Conservation (phyloP, 2,113 vertebrate genomes). For the Microcebus murinus region DNA sequence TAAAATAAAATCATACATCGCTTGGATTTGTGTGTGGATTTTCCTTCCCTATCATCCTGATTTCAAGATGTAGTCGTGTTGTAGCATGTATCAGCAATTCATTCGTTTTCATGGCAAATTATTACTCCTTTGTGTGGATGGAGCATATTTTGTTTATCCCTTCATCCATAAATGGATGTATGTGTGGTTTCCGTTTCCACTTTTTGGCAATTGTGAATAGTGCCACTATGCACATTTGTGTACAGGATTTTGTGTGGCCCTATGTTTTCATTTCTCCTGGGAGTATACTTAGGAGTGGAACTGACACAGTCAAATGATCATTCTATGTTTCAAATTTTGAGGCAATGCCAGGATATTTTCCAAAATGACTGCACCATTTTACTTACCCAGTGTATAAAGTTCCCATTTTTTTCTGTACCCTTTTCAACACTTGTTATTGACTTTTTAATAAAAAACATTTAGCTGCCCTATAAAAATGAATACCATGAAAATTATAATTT, state of each 20-base stretch:
- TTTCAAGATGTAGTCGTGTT: background rate
- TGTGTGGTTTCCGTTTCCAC: background rate
- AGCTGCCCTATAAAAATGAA: background rate
- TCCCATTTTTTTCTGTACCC: background rate
- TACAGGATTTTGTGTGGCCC: background rate
- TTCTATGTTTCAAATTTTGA: background rate
- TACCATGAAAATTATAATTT: background rate
- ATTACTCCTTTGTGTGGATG: background rate
- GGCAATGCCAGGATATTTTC: background rate
- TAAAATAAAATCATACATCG: background rate
- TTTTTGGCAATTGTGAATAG: background rate
- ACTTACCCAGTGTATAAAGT: background rate
- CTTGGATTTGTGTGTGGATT: background rate
- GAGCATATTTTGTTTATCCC: background rate
- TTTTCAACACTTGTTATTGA: background rate
- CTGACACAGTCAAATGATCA: background rate
- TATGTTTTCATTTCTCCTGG: background rate
- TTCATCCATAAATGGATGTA: background rate
- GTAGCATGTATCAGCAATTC: background rate
- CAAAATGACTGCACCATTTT: background rate
- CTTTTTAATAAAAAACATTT: background rate
- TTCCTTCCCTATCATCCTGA: background rate
- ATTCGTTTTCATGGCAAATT: background rate
- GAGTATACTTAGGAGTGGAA: background rate
- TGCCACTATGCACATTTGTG: background rate